A percentile compares a stretch with the other conserved stretches of the same genome.
Conservation (phyloP, 1,140 invertebrate genomes). For the Heliconius hermathena region DNA sequence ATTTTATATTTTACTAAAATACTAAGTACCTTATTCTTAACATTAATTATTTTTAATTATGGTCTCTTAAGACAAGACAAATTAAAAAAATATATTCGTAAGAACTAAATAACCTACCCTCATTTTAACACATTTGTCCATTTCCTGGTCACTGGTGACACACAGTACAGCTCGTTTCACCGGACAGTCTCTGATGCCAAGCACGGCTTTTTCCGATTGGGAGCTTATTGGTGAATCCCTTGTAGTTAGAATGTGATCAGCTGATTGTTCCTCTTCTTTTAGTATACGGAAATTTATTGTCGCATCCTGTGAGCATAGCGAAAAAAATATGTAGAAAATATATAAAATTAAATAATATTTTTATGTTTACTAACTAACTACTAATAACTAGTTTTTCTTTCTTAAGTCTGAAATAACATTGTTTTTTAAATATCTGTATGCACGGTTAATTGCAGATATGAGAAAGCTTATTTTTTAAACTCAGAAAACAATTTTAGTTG, state of each 20-base stretch:
- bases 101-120: conserved; percentile 83
- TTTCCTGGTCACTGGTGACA: conserved; percentile 94
- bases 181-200: conserved; percentile 90
- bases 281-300: conserved; percentile 85
- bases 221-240: conserved; percentile 81
- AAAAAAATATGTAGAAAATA: neutral
- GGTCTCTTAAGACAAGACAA: too few relatives aligned
- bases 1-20: too few relatives aligned
- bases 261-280: conserved; percentile 80
- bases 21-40: too few relatives aligned
- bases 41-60: too few relatives aligned
- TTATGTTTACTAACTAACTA: too few relatives aligned
- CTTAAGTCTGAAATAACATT: too few relatives aligned
- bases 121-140: conserved; percentile 97
- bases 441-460: too few relatives aligned
- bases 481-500: neutral
- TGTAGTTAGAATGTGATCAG: conserved; percentile 82
- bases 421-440: too few relatives aligned
- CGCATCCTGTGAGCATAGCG: conserved; percentile 83
- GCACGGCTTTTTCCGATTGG: conserved; percentile 85
- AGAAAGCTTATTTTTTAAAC: neutral
- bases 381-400: too few relatives aligned
- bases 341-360: too few relatives aligned
- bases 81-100: too few relatives aligned
- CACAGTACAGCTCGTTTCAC: conserved; percentile 91